Base-by-base conservation (phyloP, 2,888 invertebrate species). In the Drosophila prostipennis region DNA sequence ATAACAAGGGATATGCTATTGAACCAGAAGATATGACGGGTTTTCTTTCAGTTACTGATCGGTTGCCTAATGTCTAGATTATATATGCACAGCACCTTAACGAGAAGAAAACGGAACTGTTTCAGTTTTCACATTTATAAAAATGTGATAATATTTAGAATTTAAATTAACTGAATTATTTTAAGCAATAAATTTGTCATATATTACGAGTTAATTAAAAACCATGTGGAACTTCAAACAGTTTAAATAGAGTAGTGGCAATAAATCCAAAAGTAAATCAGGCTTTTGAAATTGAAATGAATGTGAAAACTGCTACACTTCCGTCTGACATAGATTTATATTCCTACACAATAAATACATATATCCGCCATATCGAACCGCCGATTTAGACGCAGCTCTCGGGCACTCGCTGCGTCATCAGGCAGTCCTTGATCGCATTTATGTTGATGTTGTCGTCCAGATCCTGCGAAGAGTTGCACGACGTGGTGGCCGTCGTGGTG, bases 331-430 rank as follows among this genome's bases (percentile, higher is more conserved):
- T 70, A 63, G 32, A 48, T 55, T 37, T 39, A 49, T 49, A 19
- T 29, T 53, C 16, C n/a, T 57, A 57, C 48, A 64, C 40, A 34
- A 14, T 56, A 54, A 42, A 46, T 43, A 53, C 76, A 53, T 39
- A 51, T 52, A 16, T 46, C 10, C 29, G 14, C 0, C 3, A 42
- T n/a, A 29, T 58, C 43, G 8, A 14, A 40, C 43, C 36, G n/a
- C 49, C 32, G 6, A 8, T 29, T 74, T 96, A 97, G 89, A 97
- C 97, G 93, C 96, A 97, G 91, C 96, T 96, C 92, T 97, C 97
- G 46, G 97, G 97, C 90, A 97, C 95, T 90, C 96, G 95, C 91
- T 96, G 96, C 89, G 96, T 96, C 94, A 96, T 96, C 74, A 97
- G 94, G 90, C 96, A 95, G 92, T 96, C 96, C 92, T 96, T 97